Percentiles rank a stretch among this genome's conserved stretches.
phyloP scores from a whole-genome alignment of 2,888 invertebrate genomes.

The Caenorhabditis plicata region DNA sequence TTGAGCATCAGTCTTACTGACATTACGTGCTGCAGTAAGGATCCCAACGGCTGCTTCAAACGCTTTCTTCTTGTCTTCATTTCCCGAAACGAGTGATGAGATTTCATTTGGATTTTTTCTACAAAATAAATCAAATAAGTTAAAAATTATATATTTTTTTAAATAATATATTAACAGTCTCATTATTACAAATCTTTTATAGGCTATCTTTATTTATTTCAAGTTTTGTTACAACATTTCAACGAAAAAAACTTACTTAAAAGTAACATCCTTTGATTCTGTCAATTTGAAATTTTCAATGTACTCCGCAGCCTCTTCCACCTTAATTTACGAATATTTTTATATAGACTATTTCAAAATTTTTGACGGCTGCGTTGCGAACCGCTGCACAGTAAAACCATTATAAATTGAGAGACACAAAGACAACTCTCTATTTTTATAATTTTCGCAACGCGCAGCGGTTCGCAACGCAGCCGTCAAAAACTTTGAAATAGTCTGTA shows the following conservation, averaged over 20 bases:
- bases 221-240: constrained; percentile 1
- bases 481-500: too few species aligned
- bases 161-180: too few species aligned
- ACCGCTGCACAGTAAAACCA: too few species aligned
- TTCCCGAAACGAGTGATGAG: constrained; percentile 12
- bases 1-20: constrained; percentile 59
- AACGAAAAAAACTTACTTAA: constrained; percentile 18
- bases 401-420: too few species aligned
- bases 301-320: constrained; percentile 65
- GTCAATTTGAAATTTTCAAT: constrained; percentile 60
- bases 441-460: too few species aligned
- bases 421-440: too few species aligned
- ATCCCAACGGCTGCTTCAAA: constrained; percentile 54
- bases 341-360: not conserved
- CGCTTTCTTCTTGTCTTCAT: constrained; percentile 31
- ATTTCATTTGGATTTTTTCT: constrained; percentile 22
- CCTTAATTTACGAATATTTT: constrained; percentile 7
- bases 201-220: not conserved
- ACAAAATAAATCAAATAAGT: too few species aligned
- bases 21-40: constrained; percentile 53
- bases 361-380: not conserved
- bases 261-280: constrained; percentile 40
- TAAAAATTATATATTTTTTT: too few species aligned
- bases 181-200: constrained; percentile 1
- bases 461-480: too few species aligned